These are phyloP conservation scores for Platichthys stellatus DNA, from an alignment of 2,113 vertebrate species.

Conservation along the genomic window DNA sequence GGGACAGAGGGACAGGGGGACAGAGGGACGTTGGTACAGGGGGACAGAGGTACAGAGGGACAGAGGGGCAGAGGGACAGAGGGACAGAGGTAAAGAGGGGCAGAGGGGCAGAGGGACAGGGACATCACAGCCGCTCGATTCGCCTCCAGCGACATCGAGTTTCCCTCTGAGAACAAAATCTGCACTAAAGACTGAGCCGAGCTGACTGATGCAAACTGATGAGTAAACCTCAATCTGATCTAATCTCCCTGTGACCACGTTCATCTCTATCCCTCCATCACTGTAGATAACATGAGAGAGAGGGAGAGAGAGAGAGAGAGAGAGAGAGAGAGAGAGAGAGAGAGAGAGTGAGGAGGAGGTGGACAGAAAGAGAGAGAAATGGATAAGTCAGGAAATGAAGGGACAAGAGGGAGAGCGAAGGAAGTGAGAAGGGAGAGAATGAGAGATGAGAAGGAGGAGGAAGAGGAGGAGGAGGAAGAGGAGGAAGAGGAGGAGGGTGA, in stretches of 20 bases:
- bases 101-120: too few relatives aligned
- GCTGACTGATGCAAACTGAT: background rate
- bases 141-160: background rate
- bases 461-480: background rate
- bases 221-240: background rate
- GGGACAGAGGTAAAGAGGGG: background rate
- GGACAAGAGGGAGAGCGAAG: too few relatives aligned
- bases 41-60: too few relatives aligned
- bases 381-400: background rate
- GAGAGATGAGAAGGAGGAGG: background rate
- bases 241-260: background rate
- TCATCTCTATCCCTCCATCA: constrained; percentile 8
- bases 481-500: background rate
- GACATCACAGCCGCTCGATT: too few relatives aligned
- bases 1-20: too few relatives aligned
- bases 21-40: too few relatives aligned
- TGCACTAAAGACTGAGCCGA: background rate
- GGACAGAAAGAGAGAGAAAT: background rate
- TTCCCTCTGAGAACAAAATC: background rate
- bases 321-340: background rate
- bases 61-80: too few relatives aligned
- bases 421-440: too few relatives aligned
- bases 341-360: background rate
- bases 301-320: background rate
- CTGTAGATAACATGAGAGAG: constrained; percentile 23